Percentiles rank a stretch among this genome's conserved stretches.
phyloP scores from a whole-genome alignment of 1,140 invertebrate genomes.

The Lepeophtheirus salmonis region DNA sequence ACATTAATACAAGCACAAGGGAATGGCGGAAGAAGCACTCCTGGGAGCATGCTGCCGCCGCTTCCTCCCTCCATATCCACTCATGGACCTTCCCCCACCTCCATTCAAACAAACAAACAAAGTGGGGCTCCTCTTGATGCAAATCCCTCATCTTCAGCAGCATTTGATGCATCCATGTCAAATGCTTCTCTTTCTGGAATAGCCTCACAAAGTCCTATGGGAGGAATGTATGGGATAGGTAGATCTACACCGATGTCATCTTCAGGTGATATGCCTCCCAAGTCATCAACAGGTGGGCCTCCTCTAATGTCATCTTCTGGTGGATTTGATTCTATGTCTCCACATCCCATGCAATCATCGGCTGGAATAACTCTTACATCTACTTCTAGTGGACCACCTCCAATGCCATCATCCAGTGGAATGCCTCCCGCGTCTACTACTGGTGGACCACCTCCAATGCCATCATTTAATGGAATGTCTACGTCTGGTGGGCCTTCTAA shows the following conservation, averaged over 20 bases:
- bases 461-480: background rate
- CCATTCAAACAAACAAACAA: background rate
- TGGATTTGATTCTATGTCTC: background rate
- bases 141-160: background rate
- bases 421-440: background rate
- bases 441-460: background rate
- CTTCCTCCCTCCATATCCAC: background rate
- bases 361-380: background rate
- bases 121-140: no score
- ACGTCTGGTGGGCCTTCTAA: background rate
- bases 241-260: background rate
- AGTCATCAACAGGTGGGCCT: background rate
- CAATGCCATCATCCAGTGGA: no score
- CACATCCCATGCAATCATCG: no score
- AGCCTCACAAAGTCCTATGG: no score
- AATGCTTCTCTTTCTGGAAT: no score
- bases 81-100: background rate
- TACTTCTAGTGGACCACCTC: background rate
- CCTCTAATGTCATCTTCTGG: background rate
- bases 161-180: no score
- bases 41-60: background rate
- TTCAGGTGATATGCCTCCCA: background rate
- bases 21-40: no score
- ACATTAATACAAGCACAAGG: no score
- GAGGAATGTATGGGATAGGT: background rate